Conservation (phyloP, 2,797 vertebrate genomes). For the Sebastiscus albofasciatus region DNA sequence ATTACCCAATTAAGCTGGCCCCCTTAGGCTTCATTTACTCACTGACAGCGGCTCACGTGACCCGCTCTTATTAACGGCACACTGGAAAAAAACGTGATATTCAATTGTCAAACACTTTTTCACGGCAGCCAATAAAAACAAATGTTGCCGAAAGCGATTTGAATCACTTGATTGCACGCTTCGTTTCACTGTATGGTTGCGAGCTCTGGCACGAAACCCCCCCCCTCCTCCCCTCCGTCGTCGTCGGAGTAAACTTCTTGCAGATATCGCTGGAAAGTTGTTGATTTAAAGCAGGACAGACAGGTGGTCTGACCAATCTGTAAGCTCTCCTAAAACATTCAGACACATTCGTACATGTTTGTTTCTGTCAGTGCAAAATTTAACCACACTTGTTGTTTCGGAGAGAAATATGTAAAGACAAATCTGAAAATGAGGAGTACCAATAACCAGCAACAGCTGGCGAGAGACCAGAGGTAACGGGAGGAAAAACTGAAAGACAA, state of each 20-base stretch:
- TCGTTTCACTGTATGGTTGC: conserved; percentile 35
- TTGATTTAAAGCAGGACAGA: conserved; percentile 35
- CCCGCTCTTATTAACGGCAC: conserved; percentile 63
- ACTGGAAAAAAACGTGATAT: conserved; percentile 65
- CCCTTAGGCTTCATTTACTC: conserved; percentile 75
- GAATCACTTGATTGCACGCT: conserved; percentile 40
- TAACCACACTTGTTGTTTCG: neutral
- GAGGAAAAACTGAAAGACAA: conserved; percentile 19
- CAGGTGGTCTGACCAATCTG: conserved; percentile 32
- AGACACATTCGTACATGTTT: conserved; percentile 22
- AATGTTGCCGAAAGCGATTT: conserved; percentile 53
- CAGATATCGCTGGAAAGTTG: conserved; percentile 15
- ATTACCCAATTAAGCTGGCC: conserved; percentile 78
- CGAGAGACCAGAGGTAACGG: neutral
- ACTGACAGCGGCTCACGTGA: conserved; percentile 68
- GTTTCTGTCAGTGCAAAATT: conserved; percentile 12
- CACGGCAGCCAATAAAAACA: conserved; percentile 48
- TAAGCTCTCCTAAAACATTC: conserved; percentile 11
- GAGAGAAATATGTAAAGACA: conserved; percentile 5
- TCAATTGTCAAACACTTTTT: conserved; percentile 63
- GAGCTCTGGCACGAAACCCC: conserved; percentile 21
- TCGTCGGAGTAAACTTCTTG: neutral
- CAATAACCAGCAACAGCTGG: conserved; percentile 10
- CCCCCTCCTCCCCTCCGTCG: too few species aligned
- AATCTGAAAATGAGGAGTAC: neutral